A percentile compares a stretch with the other conserved stretches of the same genome.
Conservation (phyloP, 2,888 invertebrate genomes). For the Polymixis lichenea region DNA sequence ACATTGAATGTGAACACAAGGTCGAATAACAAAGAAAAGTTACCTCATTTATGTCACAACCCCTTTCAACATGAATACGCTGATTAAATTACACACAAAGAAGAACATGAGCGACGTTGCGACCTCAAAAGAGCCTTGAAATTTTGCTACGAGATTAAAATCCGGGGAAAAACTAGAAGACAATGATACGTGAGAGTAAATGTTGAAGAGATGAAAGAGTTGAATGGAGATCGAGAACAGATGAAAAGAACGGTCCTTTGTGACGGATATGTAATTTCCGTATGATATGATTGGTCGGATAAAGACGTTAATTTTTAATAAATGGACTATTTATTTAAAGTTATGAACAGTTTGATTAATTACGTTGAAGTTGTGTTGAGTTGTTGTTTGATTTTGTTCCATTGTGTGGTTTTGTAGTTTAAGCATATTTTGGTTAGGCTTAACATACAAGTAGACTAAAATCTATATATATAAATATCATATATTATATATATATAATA, state of each 20-base stretch:
- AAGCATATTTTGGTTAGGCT: too few relatives aligned
- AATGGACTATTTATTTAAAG: not conserved
- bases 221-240: not conserved
- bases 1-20: slow-evolving; percentile 58
- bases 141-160: slow-evolving; percentile 58
- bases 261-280: not conserved
- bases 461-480: too few relatives aligned
- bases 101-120: slow-evolving; percentile 61
- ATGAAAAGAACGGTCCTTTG: not conserved
- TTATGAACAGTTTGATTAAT: too few relatives aligned
- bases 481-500: too few relatives aligned
- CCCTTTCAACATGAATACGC: slow-evolving; percentile 65
- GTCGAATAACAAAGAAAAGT: slow-evolving; percentile 62
- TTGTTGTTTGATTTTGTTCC: not conserved
- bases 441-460: too few relatives aligned
- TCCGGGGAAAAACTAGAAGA: slow-evolving; percentile 33
- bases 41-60: slow-evolving; percentile 62
- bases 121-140: slow-evolving; percentile 59
- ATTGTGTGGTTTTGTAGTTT: too few relatives aligned
- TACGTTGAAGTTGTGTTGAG: not conserved
- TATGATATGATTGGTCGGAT: not conserved
- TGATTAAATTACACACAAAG: slow-evolving; percentile 66
- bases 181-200: slow-evolving; percentile 27
- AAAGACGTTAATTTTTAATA: not conserved
- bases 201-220: slow-evolving; percentile 2